Base-by-base conservation (phyloP, 2,113 vertebrate species). In the Natator depressus region DNA sequence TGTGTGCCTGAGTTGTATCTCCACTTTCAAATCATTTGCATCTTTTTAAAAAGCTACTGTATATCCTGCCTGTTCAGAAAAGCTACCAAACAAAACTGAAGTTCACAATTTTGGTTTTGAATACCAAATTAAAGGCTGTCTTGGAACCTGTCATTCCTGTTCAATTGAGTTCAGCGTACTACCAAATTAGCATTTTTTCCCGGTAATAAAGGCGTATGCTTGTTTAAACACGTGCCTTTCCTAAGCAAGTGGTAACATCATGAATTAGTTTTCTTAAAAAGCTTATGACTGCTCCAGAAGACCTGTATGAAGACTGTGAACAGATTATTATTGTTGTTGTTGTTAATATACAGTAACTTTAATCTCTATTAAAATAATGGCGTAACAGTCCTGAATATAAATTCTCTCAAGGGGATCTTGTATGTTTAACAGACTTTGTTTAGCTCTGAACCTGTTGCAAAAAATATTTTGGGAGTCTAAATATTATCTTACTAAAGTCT, bases 61-160 rank as follows among this genome's bases (percentile, higher is more conserved):
- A 97, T 97, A 97, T 98, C 97, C 96, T 98, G 98, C 94, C 97
- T 98, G 96, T 93, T 97, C 97, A 94, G 84, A 94, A 93, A 98
- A 97, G 95, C 96, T 97, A 98, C 97, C 98, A 98, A 98, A 97
- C 96, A 97, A 98, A 98, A 98, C 94, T 94, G 49, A 97, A 98
- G 97, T 98, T 98, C 97, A 98, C 96, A 96, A 97, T 98, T 98
- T 98, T 97, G 98, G 98, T 98, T 98, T 98, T 98, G 98, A 98
- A 98, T 97, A 97, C 98, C 98, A 98, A 98, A 98, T 98, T 98
- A 98, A 98, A 98, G 98, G 98, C 98, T 98, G 98, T 98, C 98
- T 98, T 95, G 5, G 97, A 98, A 98, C 97, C 98, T 98, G 98
- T 98, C 98, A 98, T 94, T 98, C 95, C 96, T 96, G 97, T 98